A percentile compares a stretch with the other conserved stretches of the same genome.
Conservation (phyloP, 2,113 vertebrate species). For the Nestor notabilis region DNA sequence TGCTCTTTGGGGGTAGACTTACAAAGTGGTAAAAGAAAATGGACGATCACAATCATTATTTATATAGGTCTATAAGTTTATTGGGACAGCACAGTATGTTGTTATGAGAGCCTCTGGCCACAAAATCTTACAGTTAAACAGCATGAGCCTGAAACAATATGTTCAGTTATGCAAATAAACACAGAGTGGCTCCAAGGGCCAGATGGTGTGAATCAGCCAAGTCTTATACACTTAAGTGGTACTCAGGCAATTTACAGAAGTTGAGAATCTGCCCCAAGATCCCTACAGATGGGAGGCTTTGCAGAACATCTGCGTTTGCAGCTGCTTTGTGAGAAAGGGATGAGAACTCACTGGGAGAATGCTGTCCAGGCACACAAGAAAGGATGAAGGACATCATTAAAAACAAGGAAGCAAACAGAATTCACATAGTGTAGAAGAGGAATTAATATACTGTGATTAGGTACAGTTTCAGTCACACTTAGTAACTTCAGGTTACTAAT, state of each 20-base stretch:
- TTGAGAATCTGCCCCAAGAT: neutral
- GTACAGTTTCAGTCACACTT: neutral
- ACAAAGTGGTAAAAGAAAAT: neutral
- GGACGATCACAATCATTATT: neutral
- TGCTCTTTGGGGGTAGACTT: neutral
- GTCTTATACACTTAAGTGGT: neutral
- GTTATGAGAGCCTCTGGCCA: conserved; percentile 1
- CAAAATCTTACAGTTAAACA: conserved; percentile 35
- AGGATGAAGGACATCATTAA: neutral
- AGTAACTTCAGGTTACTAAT: neutral
- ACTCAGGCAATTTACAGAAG: neutral
- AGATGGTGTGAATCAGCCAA: conserved; percentile 25
- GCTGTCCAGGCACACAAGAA: neutral
- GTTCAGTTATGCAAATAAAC: conserved; percentile 45
- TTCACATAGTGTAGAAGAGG: neutral
- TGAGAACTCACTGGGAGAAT: neutral
- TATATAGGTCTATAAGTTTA: neutral
- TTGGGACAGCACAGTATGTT: neutral
- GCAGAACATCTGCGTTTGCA: neutral
- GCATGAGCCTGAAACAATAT: conserved; percentile 31
- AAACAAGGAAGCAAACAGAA: neutral
- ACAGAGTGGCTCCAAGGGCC: neutral
- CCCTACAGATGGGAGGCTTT: neutral
- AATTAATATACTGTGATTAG: neutral
- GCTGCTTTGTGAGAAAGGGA: neutral